These are phyloP conservation scores for Drosophila setifemur DNA, from an alignment of 1,140 invertebrate genomes.

Conservation along the genomic window DNA sequence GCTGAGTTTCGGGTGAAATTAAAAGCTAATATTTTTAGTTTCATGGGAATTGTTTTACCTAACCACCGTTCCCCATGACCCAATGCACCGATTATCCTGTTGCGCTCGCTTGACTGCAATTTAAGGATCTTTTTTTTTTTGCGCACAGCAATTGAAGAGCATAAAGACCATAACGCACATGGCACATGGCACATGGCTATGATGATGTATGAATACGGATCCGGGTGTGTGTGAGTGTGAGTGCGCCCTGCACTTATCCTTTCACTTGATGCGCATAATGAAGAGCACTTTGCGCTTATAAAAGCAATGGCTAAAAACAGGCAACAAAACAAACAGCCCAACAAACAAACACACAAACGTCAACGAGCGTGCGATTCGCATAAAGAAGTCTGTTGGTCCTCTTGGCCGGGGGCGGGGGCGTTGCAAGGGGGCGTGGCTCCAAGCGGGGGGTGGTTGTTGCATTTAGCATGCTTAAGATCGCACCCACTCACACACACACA, in stretches of 20 bases:
- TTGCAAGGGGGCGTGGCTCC: not conserved
- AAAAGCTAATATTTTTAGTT: constrained; percentile 16
- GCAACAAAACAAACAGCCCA: constrained; percentile 57
- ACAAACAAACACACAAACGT: constrained; percentile 52
- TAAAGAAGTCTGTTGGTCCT: constrained; percentile 27
- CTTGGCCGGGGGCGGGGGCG: not conserved
- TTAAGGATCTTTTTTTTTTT: constrained; percentile 61
- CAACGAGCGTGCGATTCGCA: constrained; percentile 38
- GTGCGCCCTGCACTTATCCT: constrained; percentile 57
- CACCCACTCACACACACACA: constrained; percentile 14
- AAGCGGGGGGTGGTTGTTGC: constrained; percentile 6
- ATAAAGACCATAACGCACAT: constrained; percentile 50
- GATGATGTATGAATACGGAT: constrained; percentile 19
- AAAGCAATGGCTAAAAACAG: constrained; percentile 74
- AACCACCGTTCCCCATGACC: not conserved
- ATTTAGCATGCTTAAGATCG: constrained; percentile 67
- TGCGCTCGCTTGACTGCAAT: not conserved
- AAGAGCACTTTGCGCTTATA: constrained; percentile 81
- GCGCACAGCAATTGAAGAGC: constrained; percentile 38
- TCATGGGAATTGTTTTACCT: too few species aligned
- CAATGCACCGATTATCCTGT: not conserved
- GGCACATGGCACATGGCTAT: too few species aligned
- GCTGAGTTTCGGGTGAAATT: not conserved
- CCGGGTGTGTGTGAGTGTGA: constrained; percentile 15
- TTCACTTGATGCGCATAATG: constrained; percentile 81